Evolutionary conservation across 2,888 invertebrate genomes (phyloP), one percentile per base, ranked within the genome.

Genomic region (Cryptocephalus moraei): DNA sequence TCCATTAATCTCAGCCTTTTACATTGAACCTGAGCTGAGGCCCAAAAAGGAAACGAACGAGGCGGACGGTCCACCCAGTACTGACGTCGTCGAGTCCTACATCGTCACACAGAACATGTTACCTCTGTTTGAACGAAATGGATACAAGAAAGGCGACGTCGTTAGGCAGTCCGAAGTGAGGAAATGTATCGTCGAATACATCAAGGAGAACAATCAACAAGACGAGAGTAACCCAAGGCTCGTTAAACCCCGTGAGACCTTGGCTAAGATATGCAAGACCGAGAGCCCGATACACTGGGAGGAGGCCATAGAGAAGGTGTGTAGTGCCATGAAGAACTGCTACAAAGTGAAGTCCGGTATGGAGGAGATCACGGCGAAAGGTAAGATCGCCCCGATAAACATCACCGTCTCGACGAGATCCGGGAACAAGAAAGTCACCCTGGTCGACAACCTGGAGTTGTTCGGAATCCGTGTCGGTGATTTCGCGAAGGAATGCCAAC

Each of bases 361-460:
- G 38, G 69, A 68, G 52, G 64, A 66, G 52, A 59, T 62, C n/a
- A 55, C 79, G 32, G 74, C 75, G 56, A 84, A 83, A 63, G 82
- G 83, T 41, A 82, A 84, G 66, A 74, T 91, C 43, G 82, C 86
- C 33, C 83, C 87, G 4, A 82, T 94, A 55, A 80, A 79, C 57
- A 82, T 94, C 73, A 79, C 79, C 11, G 79, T 91, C 8, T 82
- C 80, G 13, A 82, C 81, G n/a, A 73, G 93, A 49, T 81, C 85
- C 14, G 86, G 89, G 14, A 91, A 91, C 66, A 94, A 94, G 68
- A 92, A 91, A 78, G 92, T 87, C 45, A 95, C 95, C 1, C 70
- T 94, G 44, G 81, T 96, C 2, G 89, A 90, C 57, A 93, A 95
- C 72, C 76, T 95, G 62, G 90, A 92, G 64, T 73, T 80, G 49